These are phyloP conservation scores for Hemithea aestivaria DNA, from an alignment of 2,888 invertebrate genomes.

Conservation along the genomic window DNA sequence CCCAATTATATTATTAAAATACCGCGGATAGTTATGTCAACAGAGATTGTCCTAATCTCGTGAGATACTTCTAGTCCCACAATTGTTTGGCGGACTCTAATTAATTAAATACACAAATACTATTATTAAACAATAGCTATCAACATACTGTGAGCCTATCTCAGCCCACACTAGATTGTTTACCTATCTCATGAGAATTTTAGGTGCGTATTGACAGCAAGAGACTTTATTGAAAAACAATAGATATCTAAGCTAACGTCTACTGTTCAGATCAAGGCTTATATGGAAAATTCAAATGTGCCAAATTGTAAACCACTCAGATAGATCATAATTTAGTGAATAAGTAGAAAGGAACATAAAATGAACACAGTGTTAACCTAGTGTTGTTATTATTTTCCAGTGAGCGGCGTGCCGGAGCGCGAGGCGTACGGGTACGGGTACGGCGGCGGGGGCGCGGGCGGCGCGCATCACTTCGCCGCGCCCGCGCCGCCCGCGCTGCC, in stretches of 20 bases:
- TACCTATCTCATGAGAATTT: no score
- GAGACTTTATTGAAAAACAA: no score
- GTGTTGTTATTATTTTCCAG: slow-evolving; percentile 43
- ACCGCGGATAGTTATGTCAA: slow-evolving; percentile 42
- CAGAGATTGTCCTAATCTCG: slow-evolving; percentile 41
- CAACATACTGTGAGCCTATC: no score
- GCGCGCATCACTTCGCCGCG: slow-evolving; percentile 78
- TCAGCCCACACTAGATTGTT: slow-evolving; percentile 1
- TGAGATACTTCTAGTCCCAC: slow-evolving; percentile 43
- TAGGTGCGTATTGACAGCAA: no score
- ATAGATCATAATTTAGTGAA: no score
- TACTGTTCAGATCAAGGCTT: no score
- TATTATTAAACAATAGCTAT: slow-evolving; percentile 18
- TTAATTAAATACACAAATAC: slow-evolving; percentile 26
- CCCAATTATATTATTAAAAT: slow-evolving; percentile 45
- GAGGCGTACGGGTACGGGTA: slow-evolving; percentile 60
- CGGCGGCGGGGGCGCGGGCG: slow-evolving; percentile 66
- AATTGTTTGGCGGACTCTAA: slow-evolving; percentile 41
- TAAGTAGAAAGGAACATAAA: no score
- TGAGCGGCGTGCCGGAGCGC: slow-evolving; percentile 60
- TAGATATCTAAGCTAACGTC: no score
- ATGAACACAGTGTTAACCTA: slow-evolving; percentile 15
- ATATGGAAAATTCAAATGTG: no score
- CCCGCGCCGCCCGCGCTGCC: slow-evolving; percentile 81
- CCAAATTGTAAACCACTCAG: no score